These are phyloP conservation scores for Oreonectes daqikongensis DNA, from an alignment of 2,797 vertebrate genomes.

Conservation along the genomic window DNA sequence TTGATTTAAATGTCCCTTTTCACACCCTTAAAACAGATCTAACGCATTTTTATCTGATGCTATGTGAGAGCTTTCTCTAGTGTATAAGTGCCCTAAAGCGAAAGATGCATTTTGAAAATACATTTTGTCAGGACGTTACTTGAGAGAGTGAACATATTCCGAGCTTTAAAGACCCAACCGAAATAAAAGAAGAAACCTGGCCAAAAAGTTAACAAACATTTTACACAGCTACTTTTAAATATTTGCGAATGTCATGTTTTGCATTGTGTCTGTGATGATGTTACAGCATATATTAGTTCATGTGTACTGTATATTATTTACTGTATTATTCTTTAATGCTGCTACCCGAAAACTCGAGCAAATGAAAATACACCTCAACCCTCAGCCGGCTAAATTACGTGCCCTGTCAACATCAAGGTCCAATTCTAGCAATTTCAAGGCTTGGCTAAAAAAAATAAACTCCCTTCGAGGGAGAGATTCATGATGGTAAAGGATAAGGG, in stretches of 20 bases:
- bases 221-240: too few relatives aligned
- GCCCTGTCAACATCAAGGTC: conserved; percentile 60
- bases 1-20: not conserved
- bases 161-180: not conserved
- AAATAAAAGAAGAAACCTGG: not conserved
- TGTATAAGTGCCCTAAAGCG: not conserved
- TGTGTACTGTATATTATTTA: conserved; percentile 5
- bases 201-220: too few relatives aligned
- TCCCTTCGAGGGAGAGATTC: conserved; percentile 55
- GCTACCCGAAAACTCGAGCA: conserved; percentile 67
- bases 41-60: not conserved
- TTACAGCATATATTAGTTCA: not conserved
- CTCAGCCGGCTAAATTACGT: conserved; percentile 62
- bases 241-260: too few relatives aligned
- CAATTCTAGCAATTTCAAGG: conserved; percentile 44
- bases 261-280: too few relatives aligned
- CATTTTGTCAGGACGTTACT: not conserved
- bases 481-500: conserved; percentile 52
- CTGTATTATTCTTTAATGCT: conserved; percentile 76
- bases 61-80: not conserved
- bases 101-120: not conserved
- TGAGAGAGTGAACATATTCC: not conserved
- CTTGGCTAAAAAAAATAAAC: conserved; percentile 65
- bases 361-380: conserved; percentile 58
- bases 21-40: not conserved